These are phyloP conservation scores for Strix aluco DNA, from an alignment of 2,113 vertebrate species.

Conservation along the genomic window DNA sequence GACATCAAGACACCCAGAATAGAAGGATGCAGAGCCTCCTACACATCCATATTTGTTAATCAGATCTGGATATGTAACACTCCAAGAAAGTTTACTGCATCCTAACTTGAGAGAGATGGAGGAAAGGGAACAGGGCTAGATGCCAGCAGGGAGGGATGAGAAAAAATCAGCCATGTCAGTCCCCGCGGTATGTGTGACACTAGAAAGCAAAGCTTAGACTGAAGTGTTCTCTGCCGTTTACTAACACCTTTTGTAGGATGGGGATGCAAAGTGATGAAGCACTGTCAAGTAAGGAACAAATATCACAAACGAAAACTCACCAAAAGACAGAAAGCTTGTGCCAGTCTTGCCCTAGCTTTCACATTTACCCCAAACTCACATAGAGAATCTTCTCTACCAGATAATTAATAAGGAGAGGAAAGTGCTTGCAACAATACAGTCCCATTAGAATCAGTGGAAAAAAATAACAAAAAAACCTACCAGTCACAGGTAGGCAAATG, in stretches of 20 bases:
- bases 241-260: neutral
- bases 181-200: neutral
- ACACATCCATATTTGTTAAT: neutral
- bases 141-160: neutral
- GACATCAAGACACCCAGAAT: neutral
- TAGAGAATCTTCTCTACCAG: neutral
- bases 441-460: neutral
- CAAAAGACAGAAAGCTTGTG: neutral
- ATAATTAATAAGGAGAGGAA: neutral
- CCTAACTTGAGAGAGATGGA: neutral
- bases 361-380: neutral
- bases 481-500: neutral
- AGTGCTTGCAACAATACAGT: neutral
- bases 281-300: neutral
- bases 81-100: neutral
- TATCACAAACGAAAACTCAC: neutral
- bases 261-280: neutral
- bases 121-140: neutral
- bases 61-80: neutral
- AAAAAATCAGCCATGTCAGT: neutral
- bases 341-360: neutral
- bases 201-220: neutral
- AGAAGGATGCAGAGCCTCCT: neutral
- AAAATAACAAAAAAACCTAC: neutral
- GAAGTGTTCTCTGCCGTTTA: neutral